Base-by-base conservation (phyloP, 2,797 vertebrate genomes). In the Aythya fuligula region DNA sequence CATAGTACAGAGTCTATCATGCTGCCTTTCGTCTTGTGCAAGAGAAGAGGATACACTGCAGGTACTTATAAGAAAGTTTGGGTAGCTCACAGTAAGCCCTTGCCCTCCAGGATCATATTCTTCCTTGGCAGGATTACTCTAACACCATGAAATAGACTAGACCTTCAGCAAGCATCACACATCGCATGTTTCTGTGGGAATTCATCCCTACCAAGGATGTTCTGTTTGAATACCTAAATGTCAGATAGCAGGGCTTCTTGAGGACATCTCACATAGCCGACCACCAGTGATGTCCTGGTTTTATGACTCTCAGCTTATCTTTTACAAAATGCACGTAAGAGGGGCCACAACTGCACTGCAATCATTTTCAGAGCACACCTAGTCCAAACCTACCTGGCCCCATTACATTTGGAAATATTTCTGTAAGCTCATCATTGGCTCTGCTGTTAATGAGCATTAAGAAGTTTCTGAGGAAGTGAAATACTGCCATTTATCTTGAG, bases 21-120 rank as follows among this genome's bases (percentile, higher is more conserved):
- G 0, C 3, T 70, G 18, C 13, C 34, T 85, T 64, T 69, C 12
- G 4, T 84, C 34, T 69, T 92, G 30, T 0, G 0, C 13, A 75
- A 78, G 34, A 62, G 75, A 86, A 69, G 1, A 4, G 16, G 91
- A 82, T 66, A 32, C 9, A 41, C 27, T 69, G 5, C 21, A 76
- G 8, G 6, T 56, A 84, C 38, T 56, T 73, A 54, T 60, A 78
- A 78, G 58, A 88, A 30, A 51, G 18, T 41, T 38, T 58, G 10
- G 7, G 25, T 47, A 70, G 13, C 15, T 86, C 27, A 54, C 19
- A 78, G 39, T 12, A 43, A 54, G 12, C 41, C 36, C 30, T 66
- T 58, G 20, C 14, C 11, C 30, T 74, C 32, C 49, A 78, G 51
- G 84, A 54, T 36, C 11, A 32, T 25, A 45, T 2, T 30, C 20